These are phyloP conservation scores for Lampris megalopsis DNA, from an alignment of 2,113 vertebrate species.

Conservation along the genomic window DNA sequence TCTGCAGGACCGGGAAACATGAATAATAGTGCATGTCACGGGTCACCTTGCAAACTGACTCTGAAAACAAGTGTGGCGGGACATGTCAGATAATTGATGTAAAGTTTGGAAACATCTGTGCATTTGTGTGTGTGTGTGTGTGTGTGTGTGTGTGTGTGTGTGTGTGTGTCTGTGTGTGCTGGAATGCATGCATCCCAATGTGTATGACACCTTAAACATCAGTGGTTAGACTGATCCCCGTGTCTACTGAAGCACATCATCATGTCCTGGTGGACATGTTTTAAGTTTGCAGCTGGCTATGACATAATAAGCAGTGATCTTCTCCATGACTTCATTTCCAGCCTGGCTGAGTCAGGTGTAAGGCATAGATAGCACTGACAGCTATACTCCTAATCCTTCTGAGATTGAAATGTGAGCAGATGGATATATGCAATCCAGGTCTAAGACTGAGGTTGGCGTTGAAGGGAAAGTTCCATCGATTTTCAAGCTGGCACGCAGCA, in stretches of 20 bases:
- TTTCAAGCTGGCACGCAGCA: no score
- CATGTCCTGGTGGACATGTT: conserved; percentile 19
- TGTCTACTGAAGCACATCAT: conserved; percentile 45
- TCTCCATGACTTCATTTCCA: conserved; percentile 55
- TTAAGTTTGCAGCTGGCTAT: conserved; percentile 59
- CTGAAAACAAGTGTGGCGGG: conserved; percentile 3
- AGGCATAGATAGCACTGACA: conserved; percentile 38
- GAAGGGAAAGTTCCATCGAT: no score
- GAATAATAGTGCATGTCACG: conserved; percentile 21
- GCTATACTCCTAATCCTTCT: conserved; percentile 44
- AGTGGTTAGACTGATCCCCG: conserved; percentile 24
- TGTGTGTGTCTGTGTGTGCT: not conserved
- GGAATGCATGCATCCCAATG: conserved; percentile 28
- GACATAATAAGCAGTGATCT: conserved; percentile 63
- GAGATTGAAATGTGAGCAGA: conserved; percentile 24
- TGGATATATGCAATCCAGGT: conserved; percentile 17
- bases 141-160: not conserved
- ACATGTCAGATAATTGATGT: conserved; percentile 45
- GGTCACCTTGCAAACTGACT: conserved; percentile 17
- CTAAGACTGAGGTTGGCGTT: conserved; percentile 23
- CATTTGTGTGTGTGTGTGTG: not conserved
- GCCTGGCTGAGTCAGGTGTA: conserved; percentile 42
- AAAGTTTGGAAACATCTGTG: conserved; percentile 27
- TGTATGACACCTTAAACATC: conserved; percentile 32
- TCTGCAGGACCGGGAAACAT: conserved; percentile 5